Conservation (phyloP, 2,797 vertebrate species). For the Pyrocephalus nanus region DNA sequence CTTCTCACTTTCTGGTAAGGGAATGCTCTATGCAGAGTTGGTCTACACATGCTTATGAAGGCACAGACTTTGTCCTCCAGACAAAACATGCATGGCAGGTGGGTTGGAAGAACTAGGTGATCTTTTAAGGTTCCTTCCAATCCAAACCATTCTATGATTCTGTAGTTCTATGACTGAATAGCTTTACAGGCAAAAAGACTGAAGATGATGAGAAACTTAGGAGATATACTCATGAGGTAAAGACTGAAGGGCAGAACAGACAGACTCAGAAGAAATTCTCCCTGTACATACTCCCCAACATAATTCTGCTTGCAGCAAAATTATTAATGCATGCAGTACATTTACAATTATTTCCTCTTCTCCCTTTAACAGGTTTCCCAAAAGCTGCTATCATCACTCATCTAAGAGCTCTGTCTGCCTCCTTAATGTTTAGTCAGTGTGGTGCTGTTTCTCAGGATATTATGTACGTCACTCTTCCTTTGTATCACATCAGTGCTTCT, state of each 20-base stretch:
- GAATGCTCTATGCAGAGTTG: not conserved
- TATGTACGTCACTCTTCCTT: not conserved
- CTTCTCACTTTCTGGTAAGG: accelerated
- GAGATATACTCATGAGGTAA: not conserved
- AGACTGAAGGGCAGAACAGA: not conserved
- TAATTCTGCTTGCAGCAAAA: not conserved
- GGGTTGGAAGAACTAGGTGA: not conserved
- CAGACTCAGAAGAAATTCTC: not conserved
- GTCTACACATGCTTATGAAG: accelerated
- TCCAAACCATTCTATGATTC: not conserved
- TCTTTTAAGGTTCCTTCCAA: not conserved
- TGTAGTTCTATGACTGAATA: not conserved
- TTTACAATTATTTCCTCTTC: not conserved
- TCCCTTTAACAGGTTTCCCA: not conserved
- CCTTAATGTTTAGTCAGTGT: not conserved
- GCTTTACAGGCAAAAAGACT: not conserved
- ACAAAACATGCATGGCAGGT: accelerated
- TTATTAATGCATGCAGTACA: not conserved
- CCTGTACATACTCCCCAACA: not conserved
- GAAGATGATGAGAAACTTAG: not conserved
- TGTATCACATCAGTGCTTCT: not conserved
- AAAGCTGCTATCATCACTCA: slow-evolving; percentile 1
- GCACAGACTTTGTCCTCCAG: not conserved
- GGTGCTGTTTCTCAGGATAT: not conserved
- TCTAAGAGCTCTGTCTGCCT: not conserved